Conservation (phyloP, 2,888 invertebrate genomes). For the Trilocha varians region DNA sequence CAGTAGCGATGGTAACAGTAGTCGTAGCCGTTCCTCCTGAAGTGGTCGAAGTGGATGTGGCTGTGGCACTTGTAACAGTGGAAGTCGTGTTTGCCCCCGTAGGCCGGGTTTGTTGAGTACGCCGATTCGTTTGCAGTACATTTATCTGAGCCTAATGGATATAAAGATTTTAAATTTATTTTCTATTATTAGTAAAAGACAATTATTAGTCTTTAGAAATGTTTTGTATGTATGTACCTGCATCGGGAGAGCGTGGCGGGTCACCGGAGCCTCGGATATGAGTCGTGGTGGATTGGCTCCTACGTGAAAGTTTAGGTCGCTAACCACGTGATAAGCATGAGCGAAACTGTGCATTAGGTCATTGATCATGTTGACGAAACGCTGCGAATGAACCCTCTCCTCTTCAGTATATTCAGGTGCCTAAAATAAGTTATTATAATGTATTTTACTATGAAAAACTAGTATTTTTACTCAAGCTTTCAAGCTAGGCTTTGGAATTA, state of each 20-base stretch:
- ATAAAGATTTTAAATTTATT: too few relatives aligned
- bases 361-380: slow-evolving; percentile 81
- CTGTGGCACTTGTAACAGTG: slow-evolving; percentile 25
- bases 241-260: slow-evolving; percentile 33
- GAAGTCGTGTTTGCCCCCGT: slow-evolving; percentile 6
- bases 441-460: neutral
- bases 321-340: slow-evolving; percentile 91
- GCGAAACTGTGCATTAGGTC: slow-evolving; percentile 88
- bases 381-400: slow-evolving; percentile 71
- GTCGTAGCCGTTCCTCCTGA: neutral
- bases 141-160: slow-evolving; percentile 40
- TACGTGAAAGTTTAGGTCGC: slow-evolving; percentile 79
- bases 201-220: too few relatives aligned
- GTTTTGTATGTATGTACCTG: slow-evolving; percentile 29
- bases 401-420: slow-evolving; percentile 28
- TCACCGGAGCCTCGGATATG: slow-evolving; percentile 26
- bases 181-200: too few relatives aligned
- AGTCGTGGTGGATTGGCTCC: slow-evolving; percentile 33
- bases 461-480: too few relatives aligned
- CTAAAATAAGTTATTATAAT: slow-evolving; percentile 20
- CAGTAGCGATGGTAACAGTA: neutral
- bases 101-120: slow-evolving; percentile 8
- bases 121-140: slow-evolving; percentile 35
- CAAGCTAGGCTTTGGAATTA: too few relatives aligned
- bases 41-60: slow-evolving; percentile 26